phyloP scores from a whole-genome alignment of 2,888 invertebrate genomes.

The Phortica okadai region DNA sequence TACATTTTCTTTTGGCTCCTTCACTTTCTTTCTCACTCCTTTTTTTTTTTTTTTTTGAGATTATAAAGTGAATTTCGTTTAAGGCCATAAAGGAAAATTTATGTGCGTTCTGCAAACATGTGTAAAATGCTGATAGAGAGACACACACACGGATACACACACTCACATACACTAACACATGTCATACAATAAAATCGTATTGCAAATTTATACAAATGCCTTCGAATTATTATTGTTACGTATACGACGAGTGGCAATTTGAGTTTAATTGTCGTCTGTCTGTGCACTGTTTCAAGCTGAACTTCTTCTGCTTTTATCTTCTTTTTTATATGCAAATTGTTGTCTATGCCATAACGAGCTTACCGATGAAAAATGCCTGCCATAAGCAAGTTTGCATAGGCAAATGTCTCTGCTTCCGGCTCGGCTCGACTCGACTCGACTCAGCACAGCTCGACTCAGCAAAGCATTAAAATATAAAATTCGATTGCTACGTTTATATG shows the following conservation, averaged over 20 bases:
- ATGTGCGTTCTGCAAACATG: too few relatives aligned
- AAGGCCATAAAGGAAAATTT: too few relatives aligned
- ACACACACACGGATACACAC: too few relatives aligned
- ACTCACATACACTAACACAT: too few relatives aligned
- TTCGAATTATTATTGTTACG: background rate
- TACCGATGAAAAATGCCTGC: slow-evolving; percentile 8
- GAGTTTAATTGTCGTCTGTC: slow-evolving; percentile 3
- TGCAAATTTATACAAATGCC: slow-evolving; percentile 21
- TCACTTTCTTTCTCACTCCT: too few relatives aligned
- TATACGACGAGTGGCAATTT: background rate
- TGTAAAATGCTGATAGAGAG: too few relatives aligned
- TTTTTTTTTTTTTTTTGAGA: too few relatives aligned
- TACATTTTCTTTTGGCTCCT: too few relatives aligned
- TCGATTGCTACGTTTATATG: background rate
- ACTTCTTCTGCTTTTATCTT: background rate
- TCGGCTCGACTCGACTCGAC: background rate
- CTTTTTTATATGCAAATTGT: background rate
- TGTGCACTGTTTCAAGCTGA: too few relatives aligned
- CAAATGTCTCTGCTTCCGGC: background rate
- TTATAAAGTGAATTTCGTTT: too few relatives aligned
- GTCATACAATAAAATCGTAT: background rate
- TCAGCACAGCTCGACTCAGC: background rate
- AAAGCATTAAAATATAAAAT: slow-evolving; percentile 11
- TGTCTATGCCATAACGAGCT: background rate
- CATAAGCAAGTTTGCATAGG: slow-evolving; percentile 3